Evolutionary conservation across 2,888 invertebrate genomes (phyloP).

Genomic region (Lochmaea capreae): DNA sequence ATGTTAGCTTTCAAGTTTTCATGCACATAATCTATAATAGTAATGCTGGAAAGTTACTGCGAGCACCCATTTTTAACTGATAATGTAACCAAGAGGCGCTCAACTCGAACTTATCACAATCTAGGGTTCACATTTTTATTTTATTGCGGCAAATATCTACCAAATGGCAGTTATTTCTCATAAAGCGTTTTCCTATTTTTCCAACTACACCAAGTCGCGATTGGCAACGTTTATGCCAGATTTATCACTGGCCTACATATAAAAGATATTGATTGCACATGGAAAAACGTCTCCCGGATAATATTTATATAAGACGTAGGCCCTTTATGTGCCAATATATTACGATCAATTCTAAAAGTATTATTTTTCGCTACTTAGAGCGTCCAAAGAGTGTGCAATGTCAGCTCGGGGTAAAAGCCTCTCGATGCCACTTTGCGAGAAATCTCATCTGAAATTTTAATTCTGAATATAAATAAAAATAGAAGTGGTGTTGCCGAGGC

Average conservation of each 20-base stretch:
- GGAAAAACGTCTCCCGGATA: constrained; percentile 8
- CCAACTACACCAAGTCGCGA: constrained; percentile 15
- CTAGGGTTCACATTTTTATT: constrained; percentile 25
- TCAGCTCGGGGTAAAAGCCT: constrained; percentile 29
- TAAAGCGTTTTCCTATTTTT: constrained; percentile 24
- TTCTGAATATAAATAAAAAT: constrained; percentile 34
- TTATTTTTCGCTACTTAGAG: constrained; percentile 31
- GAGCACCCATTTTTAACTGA: constrained; percentile 8
- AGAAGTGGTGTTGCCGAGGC: constrained; percentile 15
- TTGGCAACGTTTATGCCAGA: constrained; percentile 11
- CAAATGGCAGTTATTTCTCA: constrained; percentile 28
- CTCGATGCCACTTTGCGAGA: constrained; percentile 20
- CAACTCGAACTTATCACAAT: constrained; percentile 12
- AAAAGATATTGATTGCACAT: constrained; percentile 22
- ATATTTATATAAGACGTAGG: constrained; percentile 31
- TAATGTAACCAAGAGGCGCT: constrained; percentile 3
- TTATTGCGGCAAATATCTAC: constrained; percentile 30
- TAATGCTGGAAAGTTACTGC: background rate
- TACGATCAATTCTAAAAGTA: constrained; percentile 32
- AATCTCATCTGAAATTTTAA: constrained; percentile 36
- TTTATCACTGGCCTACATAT: constrained; percentile 23
- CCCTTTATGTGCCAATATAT: constrained; percentile 31
- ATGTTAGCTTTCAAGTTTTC: background rate
- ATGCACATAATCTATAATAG: background rate
- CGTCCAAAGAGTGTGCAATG: constrained; percentile 26